Evolutionary conservation across 2,113 vertebrate genomes (phyloP), one percentile per base, ranked within the genome.

Genomic region (Neolamprologus modestus): DNA sequence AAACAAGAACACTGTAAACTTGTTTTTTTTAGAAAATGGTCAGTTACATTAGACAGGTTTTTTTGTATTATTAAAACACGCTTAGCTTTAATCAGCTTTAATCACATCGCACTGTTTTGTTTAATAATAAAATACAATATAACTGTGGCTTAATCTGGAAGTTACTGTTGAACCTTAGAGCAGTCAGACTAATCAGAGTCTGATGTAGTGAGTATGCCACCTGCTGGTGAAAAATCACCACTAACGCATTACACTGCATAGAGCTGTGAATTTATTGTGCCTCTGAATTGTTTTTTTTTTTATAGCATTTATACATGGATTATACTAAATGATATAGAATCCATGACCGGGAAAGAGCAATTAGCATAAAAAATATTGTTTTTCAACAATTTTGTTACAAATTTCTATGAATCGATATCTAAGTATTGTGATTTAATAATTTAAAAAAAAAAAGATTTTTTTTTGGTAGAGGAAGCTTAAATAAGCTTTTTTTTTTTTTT

Each of bases 121-220:
- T 35, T 17, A 35, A 45, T n/a, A 21, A 47, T 53, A 24, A 9
- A 14, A 14, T 31, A 19, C 16, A 28, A 28, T 47, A 76, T 47
- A 76, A 73, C 3, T 68, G 10, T 68, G 6, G 47, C 35, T 21
- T 42, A 17, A 76, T 14, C 17, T 52, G 6, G 45, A 59, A 31
- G 19, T 73, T 1, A 21, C 54, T 47, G 76, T 14, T 33, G 4
- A 68, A 33, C 7, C 13, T 40, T 26, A 13, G 54, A 86, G 21
- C 37, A 4, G 53, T 81, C 28, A 53, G 16, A 21, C 21, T 10
- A n/a, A 17, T 50, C 7, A 17, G 35, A 47, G 24, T 33, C 96
- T 93, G 84, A 45, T 81, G 92, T 92, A 95, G 2, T 55, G 90
- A 96, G 42, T 94, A 91, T 95, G 98, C 93, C 98, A 97, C 94